Percentiles rank a stretch among this genome's conserved stretches.
Conservation (phyloP, 2,888 invertebrate genomes). For the Zygothrica quintamaculata region DNA sequence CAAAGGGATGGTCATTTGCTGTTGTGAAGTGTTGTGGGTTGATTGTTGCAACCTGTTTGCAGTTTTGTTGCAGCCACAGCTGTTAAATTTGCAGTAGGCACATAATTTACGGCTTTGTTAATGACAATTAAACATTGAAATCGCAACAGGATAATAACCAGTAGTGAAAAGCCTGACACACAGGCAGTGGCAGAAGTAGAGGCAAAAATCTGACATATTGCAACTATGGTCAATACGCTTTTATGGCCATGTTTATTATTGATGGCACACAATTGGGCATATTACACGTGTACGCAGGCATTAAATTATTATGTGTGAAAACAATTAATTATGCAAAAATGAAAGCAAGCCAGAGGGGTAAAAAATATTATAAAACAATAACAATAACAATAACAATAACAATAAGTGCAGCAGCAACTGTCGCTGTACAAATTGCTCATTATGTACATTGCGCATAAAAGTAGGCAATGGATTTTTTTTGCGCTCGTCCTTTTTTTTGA, state of each 20-base stretch:
- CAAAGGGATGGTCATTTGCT: not conserved
- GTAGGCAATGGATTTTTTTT: conserved; percentile 61
- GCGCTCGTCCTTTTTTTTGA: conserved; percentile 9
- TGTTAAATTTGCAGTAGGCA: conserved; percentile 27
- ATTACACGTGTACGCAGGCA: conserved; percentile 72
- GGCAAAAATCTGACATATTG: conserved; percentile 55
- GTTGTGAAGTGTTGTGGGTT: no score
- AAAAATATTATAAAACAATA: conserved; percentile 40
- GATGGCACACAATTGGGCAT: conserved; percentile 41
- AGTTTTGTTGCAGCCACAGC: conserved; percentile 53
- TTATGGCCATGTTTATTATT: conserved; percentile 69
- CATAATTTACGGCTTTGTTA: conserved; percentile 78
- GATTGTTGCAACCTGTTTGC: conserved; percentile 41
- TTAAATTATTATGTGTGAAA: conserved; percentile 84
- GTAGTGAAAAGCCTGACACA: not conserved
- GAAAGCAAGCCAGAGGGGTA: no score
- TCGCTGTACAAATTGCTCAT: conserved; percentile 60
- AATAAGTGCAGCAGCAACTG: conserved; percentile 8
- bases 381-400: conserved; percentile 46
- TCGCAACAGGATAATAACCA: conserved; percentile 43
- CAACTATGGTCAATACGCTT: conserved; percentile 67
- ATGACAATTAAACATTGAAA: conserved; percentile 80
- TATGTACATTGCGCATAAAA: conserved; percentile 70
- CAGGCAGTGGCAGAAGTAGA: not conserved
- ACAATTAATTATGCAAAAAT: conserved; percentile 83